phyloP scores from a whole-genome alignment of 2,888 invertebrate species.

The Acrobasis consociella region DNA sequence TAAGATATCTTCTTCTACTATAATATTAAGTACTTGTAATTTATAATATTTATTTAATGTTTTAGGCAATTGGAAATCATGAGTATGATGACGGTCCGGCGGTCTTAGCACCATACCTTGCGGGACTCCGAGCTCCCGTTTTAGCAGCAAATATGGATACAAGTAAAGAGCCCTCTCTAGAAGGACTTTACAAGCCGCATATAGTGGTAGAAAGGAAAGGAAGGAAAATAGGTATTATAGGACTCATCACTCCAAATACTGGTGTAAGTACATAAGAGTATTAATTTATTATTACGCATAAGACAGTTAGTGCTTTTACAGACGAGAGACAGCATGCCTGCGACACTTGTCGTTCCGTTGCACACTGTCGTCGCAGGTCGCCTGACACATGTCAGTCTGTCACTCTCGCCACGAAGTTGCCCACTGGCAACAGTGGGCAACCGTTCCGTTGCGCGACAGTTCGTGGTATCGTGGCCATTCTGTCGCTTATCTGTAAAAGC shows the following conservation, averaged over 20 bases:
- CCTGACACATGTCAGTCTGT: too few species aligned
- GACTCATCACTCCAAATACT: constrained; percentile 87
- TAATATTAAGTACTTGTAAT: constrained; percentile 15
- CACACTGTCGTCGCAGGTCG: too few species aligned
- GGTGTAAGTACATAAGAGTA: constrained; percentile 62
- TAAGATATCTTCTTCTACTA: too few species aligned
- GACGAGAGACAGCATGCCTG: too few species aligned
- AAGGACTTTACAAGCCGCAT: constrained; percentile 84
- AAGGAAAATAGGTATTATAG: constrained; percentile 89
- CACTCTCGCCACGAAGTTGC: too few species aligned
- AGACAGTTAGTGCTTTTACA: too few species aligned
- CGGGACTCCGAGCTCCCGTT: constrained; percentile 85
- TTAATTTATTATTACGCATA: too few species aligned
- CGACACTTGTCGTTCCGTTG: too few species aligned
- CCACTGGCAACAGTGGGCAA: too few species aligned
- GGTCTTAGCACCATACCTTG: constrained; percentile 88
- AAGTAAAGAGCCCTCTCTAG: constrained; percentile 83
- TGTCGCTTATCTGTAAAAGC: too few species aligned
- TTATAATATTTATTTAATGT: constrained; percentile 25
- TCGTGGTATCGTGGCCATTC: too few species aligned
- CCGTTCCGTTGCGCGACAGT: too few species aligned
- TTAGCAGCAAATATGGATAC: constrained; percentile 89
- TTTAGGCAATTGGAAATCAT: constrained; percentile 91
- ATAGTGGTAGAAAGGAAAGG: constrained; percentile 85
- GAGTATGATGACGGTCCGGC: constrained; percentile 90